phyloP scores from a whole-genome alignment of 2,888 invertebrate genomes.

The Melanotus villosus region DNA sequence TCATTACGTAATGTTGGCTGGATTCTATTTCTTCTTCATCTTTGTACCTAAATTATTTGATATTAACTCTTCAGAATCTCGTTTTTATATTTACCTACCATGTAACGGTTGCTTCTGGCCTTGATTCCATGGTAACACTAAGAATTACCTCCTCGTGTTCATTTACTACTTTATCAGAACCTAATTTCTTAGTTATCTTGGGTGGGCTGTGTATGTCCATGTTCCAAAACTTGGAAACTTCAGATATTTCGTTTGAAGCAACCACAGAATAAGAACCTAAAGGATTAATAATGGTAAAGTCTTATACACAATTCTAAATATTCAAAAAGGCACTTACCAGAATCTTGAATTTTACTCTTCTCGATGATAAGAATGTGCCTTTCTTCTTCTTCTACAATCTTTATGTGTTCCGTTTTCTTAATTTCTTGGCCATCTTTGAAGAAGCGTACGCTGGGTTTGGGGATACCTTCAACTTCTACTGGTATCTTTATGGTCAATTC shows the following conservation, averaged over 20 bases:
- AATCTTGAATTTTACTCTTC: constrained; percentile 81
- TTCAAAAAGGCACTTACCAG: too few relatives aligned
- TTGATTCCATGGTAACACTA: constrained; percentile 83
- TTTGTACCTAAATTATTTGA: constrained; percentile 73
- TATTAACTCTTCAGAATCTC: too few relatives aligned
- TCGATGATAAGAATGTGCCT: constrained; percentile 80
- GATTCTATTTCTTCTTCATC: constrained; percentile 78
- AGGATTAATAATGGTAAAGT: neutral
- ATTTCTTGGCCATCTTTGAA: constrained; percentile 91
- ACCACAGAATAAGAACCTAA: constrained; percentile 86
- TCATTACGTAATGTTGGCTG: constrained; percentile 76
- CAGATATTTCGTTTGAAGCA: constrained; percentile 89
- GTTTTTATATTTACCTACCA: constrained; percentile 83
- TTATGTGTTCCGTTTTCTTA: constrained; percentile 79
- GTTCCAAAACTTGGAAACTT: constrained; percentile 93
- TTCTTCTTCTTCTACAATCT: constrained; percentile 81
- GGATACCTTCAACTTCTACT: constrained; percentile 87
- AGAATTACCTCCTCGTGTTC: constrained; percentile 85
- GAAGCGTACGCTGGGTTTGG: constrained; percentile 86
- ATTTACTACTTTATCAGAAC: constrained; percentile 77
- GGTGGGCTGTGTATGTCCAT: constrained; percentile 88
- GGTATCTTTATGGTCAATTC: constrained; percentile 84
- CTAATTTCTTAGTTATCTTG: constrained; percentile 79
- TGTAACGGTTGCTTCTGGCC: constrained; percentile 85
- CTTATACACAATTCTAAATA: neutral